Base-by-base conservation (phyloP, 2,113 vertebrate species). In the Agapornis roseicollis region DNA sequence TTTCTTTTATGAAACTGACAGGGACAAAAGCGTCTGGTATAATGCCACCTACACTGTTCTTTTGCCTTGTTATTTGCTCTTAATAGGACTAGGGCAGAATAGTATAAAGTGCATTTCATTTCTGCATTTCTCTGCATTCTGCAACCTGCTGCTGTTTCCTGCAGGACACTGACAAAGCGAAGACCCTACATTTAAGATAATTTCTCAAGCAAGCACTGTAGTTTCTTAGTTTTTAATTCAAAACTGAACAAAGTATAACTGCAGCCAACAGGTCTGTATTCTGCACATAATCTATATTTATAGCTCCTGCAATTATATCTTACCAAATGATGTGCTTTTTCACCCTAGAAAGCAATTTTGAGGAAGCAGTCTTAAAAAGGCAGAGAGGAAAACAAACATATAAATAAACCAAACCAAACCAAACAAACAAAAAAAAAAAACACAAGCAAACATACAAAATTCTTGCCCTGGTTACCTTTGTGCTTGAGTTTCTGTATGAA, bases 111-210 rank as follows among this genome's bases (percentile, higher is more conserved):
- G 58, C 50, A 70, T 83, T 86, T 93, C 47, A 68, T 89, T 88
- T 77, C 65, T 88, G 56, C 65, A 83, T 96, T 93, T 94, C 61
- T 76, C 73, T 88, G 76, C 63, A 27, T 73, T 96, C 78, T 58
- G 42, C 44, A 88, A 58, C 61, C 37, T 58, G 55, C 87, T 91
- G 55, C 64, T 88, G 25, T 94, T 95, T 61, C 46, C 77, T 71
- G 76, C 46, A 87, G 85, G 47, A 96, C 53, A 41, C 16, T 64
- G 78, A 68, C 82, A 88, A 79, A 87, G 15, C 2, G 2, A 88
- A 93, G 77, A 89, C 11, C 14, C 33, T 68, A 4, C 16, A 3
- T 81, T 96, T 82, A 79, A 93, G 35, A 42, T 52, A 61, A 90
- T 77, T 78, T 92, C 58, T 84, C 61, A 82, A 63, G 46, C 39